These are phyloP conservation scores for Leucosticte australis DNA, from an alignment of 2,113 vertebrate species.

Conservation along the genomic window DNA sequence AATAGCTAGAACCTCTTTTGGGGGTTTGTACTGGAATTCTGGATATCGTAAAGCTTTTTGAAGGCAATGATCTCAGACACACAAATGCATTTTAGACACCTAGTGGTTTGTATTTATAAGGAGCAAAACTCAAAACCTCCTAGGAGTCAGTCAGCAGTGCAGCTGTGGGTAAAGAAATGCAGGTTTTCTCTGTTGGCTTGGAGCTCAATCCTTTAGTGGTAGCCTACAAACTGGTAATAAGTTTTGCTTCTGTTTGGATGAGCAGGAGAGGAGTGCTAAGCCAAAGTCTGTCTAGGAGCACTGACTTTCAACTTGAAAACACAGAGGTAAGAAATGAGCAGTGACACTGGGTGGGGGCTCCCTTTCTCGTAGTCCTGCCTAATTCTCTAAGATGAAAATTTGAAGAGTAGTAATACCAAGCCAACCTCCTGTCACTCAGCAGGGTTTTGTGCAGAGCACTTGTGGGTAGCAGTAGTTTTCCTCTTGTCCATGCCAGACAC, in stretches of 20 bases:
- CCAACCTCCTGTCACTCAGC: background rate
- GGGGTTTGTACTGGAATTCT: background rate
- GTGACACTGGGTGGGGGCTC: background rate
- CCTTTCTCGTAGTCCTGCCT: background rate
- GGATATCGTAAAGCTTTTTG: background rate
- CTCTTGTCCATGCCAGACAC: background rate
- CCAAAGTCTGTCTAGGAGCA: background rate
- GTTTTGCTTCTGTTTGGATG: background rate
- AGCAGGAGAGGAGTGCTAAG: background rate
- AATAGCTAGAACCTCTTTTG: background rate
- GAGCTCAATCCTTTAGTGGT: background rate
- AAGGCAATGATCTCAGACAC: background rate
- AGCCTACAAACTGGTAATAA: background rate
- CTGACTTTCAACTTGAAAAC: background rate
- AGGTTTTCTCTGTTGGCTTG: background rate
- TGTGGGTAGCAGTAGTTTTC: background rate
- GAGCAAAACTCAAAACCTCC: background rate
- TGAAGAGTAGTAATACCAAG: fast-evolving
- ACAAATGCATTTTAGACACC: background rate
- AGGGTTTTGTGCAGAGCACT: background rate
- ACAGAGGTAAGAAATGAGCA: background rate
- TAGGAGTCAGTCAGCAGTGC: background rate
- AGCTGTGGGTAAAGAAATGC: background rate
- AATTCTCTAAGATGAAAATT: background rate
- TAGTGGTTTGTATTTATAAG: background rate